These are phyloP conservation scores for Coturnix japonica DNA, from an alignment of 2,113 vertebrate species.

Conservation along the genomic window DNA sequence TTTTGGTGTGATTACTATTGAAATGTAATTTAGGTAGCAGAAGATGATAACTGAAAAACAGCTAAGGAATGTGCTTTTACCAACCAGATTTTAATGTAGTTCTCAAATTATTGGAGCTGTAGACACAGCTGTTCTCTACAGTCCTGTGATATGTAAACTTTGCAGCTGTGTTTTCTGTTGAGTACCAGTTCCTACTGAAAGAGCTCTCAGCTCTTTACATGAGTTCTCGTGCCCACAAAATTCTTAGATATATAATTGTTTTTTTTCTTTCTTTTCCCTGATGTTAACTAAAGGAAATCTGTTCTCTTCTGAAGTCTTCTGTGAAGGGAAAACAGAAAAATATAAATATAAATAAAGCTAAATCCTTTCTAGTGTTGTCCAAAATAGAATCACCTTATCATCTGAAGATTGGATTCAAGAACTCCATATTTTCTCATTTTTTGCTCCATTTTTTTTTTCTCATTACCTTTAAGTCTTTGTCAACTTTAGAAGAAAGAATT, in stretches of 20 bases:
- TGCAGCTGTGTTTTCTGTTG: conserved; percentile 26
- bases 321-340: neutral
- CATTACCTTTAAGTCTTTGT: neutral
- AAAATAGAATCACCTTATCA: neutral
- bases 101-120: neutral
- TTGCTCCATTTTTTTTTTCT: neutral
- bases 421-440: neutral
- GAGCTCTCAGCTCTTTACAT: neutral
- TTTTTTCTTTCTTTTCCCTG: neutral
- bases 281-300: neutral
- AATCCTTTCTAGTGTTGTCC: neutral
- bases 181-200: neutral
- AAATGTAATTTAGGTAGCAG: neutral
- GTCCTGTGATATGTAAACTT: neutral
- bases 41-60: neutral
- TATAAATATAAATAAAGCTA: neutral
- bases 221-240: neutral
- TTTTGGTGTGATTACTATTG: neutral
- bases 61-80: neutral
- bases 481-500: neutral
- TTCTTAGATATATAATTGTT: neutral
- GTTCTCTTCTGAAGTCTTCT: neutral
- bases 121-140: neutral
- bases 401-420: neutral
- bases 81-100: neutral